A percentile compares a stretch with the other conserved stretches of the same genome.
These are phyloP conservation scores for Anoplophora glabripennis DNA, from an alignment of 1,140 invertebrate genomes.

Conservation along the genomic window DNA sequence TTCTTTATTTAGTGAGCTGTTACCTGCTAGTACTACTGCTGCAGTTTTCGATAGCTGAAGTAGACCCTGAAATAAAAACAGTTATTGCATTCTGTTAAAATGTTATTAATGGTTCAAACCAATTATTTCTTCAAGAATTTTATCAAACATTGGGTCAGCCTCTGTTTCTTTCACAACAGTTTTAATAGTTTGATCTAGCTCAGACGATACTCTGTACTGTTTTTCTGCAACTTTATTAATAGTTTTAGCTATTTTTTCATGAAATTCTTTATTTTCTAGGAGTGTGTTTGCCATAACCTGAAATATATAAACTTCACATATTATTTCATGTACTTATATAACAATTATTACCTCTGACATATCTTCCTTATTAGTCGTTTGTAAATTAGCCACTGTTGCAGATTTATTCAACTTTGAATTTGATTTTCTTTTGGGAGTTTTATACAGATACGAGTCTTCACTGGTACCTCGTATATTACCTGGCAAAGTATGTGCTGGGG, in stretches of 20 bases:
- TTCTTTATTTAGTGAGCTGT: too few species aligned
- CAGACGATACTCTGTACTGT: slow-evolving; percentile 3
- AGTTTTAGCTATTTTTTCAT: slow-evolving; percentile 36
- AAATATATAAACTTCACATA: slow-evolving; percentile 14
- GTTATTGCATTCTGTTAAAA: slow-evolving; percentile 4
- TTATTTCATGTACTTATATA: slow-evolving; percentile 3
- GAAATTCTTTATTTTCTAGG: slow-evolving; percentile 31
- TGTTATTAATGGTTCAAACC: slow-evolving; percentile 9
- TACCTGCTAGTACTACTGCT: slow-evolving; percentile 4
- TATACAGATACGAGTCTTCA: slow-evolving; percentile 6
- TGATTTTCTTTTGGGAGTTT: neutral
- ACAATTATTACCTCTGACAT: slow-evolving; percentile 16
- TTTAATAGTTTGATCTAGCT: slow-evolving; percentile 34
- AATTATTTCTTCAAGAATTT: slow-evolving; percentile 33
- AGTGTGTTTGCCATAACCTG: slow-evolving; percentile 31
- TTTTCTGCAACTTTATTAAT: slow-evolving; percentile 28
- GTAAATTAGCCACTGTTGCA: slow-evolving; percentile 8
- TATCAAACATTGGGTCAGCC: slow-evolving; percentile 35
- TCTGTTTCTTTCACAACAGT: slow-evolving; percentile 34
- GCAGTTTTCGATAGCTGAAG: too few species aligned
- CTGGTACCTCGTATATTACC: slow-evolving; percentile 18
- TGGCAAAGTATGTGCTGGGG: slow-evolving; percentile 26
- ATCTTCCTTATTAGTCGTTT: slow-evolving; percentile 10
- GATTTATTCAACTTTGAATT: slow-evolving; percentile 4
- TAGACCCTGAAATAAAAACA: neutral